These are phyloP conservation scores for Manis pentadactyla DNA, from an alignment of 2,797 vertebrate genomes.

Conservation along the genomic window DNA sequence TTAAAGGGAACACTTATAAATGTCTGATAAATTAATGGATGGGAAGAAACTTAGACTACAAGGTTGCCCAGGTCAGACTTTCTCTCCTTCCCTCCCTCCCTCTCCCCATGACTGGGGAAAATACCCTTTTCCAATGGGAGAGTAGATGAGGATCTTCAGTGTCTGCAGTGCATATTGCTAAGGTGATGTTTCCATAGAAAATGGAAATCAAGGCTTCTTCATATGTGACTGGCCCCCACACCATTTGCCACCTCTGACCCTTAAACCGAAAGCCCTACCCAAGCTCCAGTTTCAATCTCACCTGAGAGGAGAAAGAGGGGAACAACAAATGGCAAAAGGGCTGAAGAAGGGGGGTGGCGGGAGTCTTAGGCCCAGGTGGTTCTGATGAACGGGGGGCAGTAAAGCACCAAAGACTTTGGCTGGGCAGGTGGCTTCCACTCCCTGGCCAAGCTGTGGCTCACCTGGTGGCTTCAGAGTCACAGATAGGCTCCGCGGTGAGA, in stretches of 20 bases:
- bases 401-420: background rate
- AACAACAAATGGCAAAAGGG: background rate
- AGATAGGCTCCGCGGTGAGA: background rate
- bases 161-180: background rate
- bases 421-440: background rate
- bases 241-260: background rate
- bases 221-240: background rate
- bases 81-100: background rate
- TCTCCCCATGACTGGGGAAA: background rate
- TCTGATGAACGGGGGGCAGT: background rate
- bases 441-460: accelerated
- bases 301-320: background rate
- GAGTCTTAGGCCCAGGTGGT: no score
- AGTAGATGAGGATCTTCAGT: background rate
- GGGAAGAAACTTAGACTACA: background rate
- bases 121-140: background rate
- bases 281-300: background rate
- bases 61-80: background rate
- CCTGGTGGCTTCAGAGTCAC: background rate
- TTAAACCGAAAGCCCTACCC: background rate
- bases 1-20: background rate
- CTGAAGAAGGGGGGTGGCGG: no score
- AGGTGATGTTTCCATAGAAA: background rate
- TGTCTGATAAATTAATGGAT: background rate
- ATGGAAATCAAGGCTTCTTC: background rate